Evolutionary conservation across 2,113 vertebrate species (phyloP), one percentile per base, ranked within the genome.

Genomic region (Romanogobio albipinnatus): DNA sequence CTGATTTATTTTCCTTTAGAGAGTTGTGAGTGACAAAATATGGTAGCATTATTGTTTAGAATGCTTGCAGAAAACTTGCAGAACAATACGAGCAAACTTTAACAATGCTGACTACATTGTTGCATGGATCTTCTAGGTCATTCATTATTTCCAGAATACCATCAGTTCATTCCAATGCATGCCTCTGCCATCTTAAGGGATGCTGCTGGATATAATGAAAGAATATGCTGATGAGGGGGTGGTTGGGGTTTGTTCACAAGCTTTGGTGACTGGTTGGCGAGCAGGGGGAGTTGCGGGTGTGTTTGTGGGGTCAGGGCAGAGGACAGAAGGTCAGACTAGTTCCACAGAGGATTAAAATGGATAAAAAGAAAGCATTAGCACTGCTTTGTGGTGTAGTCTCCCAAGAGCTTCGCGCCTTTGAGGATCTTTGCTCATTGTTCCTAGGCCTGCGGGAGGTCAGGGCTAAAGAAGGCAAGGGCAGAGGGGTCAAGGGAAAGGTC

Each of bases 331-430:
- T 94, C 93, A 91, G 73, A 51, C 85, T 75, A 78, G 80, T 85
- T 90, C 90, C 90, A 91, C 85, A 75, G 87, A 86, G 87, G 76
- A 86, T 73, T 89, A 86, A 90, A 92, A 89, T 89, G 89, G 88
- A 84, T 92, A 91, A 90, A 88, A 87, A 85, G 89, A 81, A 82
- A 90, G 92, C 90, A 92, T 93, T 91, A 92, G 90, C 78, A 22
- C 13, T 36, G 76, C 90, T 92, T 94, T 94, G 91, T 94, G 91
- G 86, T 76, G 36, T 64, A 43, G 84, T 47, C 89, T 87, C 90
- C 84, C 86, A 85, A 64, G 80, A 56, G 77, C 47, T 81, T 88
- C 90, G 88, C 88, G 87, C 90, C 87, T 89, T 86, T 86, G 84
- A 86, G 87, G 86, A 86, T 87, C 89, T 87, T 81, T 84, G 58